Conservation (phyloP, 2,888 invertebrate species). For the Idaea dimidiata region DNA sequence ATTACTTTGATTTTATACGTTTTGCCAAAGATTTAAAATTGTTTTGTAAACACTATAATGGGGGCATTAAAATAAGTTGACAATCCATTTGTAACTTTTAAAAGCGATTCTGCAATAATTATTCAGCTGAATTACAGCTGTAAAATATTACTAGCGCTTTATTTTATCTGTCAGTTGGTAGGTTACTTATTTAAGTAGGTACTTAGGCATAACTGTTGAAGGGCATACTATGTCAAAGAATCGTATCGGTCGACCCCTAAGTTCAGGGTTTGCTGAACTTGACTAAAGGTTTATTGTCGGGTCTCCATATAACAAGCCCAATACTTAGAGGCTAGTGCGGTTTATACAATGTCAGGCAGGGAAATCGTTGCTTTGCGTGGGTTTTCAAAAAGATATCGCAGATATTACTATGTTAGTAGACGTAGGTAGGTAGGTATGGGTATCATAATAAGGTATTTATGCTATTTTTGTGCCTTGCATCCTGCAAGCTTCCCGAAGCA, state of each 20-base stretch:
- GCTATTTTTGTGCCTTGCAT: too few relatives aligned
- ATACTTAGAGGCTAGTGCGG: too few relatives aligned
- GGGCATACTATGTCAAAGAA: slow-evolving; percentile 14
- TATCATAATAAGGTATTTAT: too few relatives aligned
- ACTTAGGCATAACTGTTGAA: slow-evolving; percentile 5
- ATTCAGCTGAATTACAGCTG: neutral
- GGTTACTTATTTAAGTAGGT: slow-evolving; percentile 2
- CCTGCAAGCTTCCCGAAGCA: too few relatives aligned
- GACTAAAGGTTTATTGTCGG: too few relatives aligned
- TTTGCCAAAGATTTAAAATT: neutral
- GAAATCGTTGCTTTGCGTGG: too few relatives aligned
- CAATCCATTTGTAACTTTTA: neutral
- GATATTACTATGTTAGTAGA: too few relatives aligned
- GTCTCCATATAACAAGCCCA: too few relatives aligned
- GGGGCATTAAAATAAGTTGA: neutral
- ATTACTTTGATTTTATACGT: neutral
- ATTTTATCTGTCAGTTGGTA: neutral
- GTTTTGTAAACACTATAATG: neutral
- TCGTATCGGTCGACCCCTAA: slow-evolving; percentile 8
- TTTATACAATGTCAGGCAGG: too few relatives aligned
- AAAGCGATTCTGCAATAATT: neutral
- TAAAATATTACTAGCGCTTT: neutral
- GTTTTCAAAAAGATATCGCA: too few relatives aligned
- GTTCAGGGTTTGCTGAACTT: neutral
- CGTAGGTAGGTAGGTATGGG: too few relatives aligned